phyloP scores from a whole-genome alignment of 1,140 invertebrate genomes.

The Triops longicaudatus region DNA sequence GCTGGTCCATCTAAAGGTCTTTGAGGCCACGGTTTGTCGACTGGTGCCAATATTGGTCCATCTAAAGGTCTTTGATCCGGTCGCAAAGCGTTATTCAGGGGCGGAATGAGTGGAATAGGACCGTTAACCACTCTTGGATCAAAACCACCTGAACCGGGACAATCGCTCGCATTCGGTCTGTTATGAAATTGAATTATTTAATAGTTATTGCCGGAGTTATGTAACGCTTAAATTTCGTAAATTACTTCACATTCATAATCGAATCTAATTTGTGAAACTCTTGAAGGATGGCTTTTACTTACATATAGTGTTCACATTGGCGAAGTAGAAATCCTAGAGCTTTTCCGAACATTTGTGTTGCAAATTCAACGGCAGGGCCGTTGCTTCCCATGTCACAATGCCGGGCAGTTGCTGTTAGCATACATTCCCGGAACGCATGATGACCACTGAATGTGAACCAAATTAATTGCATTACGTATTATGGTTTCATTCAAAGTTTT shows the following conservation, averaged over 20 bases:
- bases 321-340: constrained; percentile 24
- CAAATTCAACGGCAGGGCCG: constrained; percentile 18
- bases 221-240: too few species aligned
- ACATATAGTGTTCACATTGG: constrained; percentile 26
- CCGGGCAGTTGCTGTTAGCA: constrained; percentile 22
- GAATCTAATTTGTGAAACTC: too few species aligned
- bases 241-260: too few species aligned
- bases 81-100: background rate
- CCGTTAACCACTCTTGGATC: background rate
- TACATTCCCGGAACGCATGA: constrained; percentile 27
- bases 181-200: background rate
- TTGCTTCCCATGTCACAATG: constrained; percentile 16
- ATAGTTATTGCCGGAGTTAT: background rate
- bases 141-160: constrained; percentile 16
- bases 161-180: constrained; percentile 19
- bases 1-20: background rate
- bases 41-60: background rate
- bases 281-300: background rate
- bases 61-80: background rate
- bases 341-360: constrained; percentile 24
- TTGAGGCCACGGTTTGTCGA: background rate
- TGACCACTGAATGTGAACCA: constrained; percentile 18
- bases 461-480: background rate
- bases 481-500: background rate
- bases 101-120: background rate